phyloP scores from a whole-genome alignment of 2,113 vertebrate species.

The Chroicocephalus ridibundus region DNA sequence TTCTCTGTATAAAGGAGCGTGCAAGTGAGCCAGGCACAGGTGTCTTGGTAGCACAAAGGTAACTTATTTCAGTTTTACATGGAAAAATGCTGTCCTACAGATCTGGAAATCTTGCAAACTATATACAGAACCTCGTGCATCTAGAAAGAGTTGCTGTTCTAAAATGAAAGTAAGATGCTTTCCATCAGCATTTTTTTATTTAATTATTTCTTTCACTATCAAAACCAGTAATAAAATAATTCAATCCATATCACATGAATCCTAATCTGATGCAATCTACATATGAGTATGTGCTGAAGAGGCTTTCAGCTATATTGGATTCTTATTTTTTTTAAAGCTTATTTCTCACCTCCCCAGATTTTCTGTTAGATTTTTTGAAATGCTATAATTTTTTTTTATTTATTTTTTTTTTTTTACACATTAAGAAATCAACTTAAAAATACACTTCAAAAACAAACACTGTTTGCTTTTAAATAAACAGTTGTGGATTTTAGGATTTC shows the following conservation, averaged over 20 bases:
- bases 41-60: neutral
- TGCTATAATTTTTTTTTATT: neutral
- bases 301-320: neutral
- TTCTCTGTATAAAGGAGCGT: neutral
- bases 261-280: neutral
- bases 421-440: neutral
- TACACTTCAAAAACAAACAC: neutral
- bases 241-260: neutral
- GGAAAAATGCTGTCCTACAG: neutral
- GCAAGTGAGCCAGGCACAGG: rapidly evolving
- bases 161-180: neutral
- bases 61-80: neutral
- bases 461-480: neutral
- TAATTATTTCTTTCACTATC: neutral
- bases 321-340: neutral
- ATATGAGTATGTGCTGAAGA: neutral
- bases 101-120: neutral
- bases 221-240: neutral
- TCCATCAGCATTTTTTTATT: neutral
- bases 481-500: neutral
- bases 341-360: neutral
- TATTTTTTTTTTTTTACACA: neutral
- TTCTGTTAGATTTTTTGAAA: neutral
- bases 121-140: neutral
- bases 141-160: neutral